phyloP scores from a whole-genome alignment of 2,113 vertebrate species.

The Accipiter cooperii region DNA sequence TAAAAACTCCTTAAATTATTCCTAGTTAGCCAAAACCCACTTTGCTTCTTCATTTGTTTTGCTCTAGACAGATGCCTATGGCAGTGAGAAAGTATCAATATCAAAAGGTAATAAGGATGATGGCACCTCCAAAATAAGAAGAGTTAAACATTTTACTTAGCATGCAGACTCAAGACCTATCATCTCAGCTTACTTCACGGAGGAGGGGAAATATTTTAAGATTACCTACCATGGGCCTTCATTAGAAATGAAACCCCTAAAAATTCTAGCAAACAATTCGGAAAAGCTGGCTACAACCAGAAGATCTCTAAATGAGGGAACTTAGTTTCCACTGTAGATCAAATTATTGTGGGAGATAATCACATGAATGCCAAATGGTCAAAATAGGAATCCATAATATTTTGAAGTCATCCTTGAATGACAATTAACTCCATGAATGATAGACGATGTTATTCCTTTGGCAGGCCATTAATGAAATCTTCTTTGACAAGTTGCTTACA shows the following conservation, averaged over 20 bases:
- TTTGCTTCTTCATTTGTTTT: neutral
- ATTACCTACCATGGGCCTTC: neutral
- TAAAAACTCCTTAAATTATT: neutral
- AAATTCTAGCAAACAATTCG: neutral
- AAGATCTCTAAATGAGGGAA: neutral
- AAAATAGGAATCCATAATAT: neutral
- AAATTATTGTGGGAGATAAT: neutral
- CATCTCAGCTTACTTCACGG: neutral
- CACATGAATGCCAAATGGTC: neutral
- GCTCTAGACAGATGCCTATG: neutral
- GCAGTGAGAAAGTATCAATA: neutral
- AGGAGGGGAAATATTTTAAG: neutral
- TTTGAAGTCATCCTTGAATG: neutral
- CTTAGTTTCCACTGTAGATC: neutral
- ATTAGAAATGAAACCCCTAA: neutral
- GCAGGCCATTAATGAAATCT: neutral
- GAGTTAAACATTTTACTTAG: neutral
- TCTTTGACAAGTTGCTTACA: neutral
- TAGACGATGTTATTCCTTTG: neutral
- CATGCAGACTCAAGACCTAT: neutral
- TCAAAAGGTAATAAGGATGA: neutral
- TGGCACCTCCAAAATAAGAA: neutral
- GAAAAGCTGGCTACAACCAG: neutral
- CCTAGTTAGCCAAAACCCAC: neutral
- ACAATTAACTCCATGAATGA: neutral